phyloP scores from a whole-genome alignment of 2,113 vertebrate species.

The Centropus unirufus region DNA sequence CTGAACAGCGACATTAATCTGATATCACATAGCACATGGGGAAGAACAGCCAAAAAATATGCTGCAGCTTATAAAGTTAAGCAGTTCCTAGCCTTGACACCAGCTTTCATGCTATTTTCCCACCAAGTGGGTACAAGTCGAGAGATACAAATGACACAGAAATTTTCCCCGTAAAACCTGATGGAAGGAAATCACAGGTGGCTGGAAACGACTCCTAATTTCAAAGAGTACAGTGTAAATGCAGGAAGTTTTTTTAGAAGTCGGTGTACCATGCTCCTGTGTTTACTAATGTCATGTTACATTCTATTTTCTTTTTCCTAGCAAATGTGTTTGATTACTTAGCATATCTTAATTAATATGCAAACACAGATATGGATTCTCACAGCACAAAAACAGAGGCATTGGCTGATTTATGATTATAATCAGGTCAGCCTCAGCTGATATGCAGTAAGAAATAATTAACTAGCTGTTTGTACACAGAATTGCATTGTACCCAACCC shows the following conservation, averaged over 20 bases:
- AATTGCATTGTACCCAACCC: background rate
- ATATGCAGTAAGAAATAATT: slow-evolving; percentile 66
- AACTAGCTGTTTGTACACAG: slow-evolving; percentile 42
- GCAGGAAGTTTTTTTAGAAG: background rate
- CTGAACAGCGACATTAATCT: slow-evolving; percentile 64
- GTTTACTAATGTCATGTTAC: background rate
- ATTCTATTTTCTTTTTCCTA: slow-evolving; percentile 1
- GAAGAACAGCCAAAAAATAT: slow-evolving; percentile 37
- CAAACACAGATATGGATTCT: slow-evolving; percentile 27
- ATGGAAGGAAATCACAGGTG: background rate
- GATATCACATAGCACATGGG: slow-evolving; percentile 12
- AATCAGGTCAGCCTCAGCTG: slow-evolving; percentile 65
- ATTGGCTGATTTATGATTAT: slow-evolving; percentile 68
- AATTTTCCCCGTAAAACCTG: background rate
- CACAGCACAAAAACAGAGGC: slow-evolving; percentile 26
- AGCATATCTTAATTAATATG: slow-evolving; percentile 51
- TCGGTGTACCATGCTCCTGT: background rate
- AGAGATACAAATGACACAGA: slow-evolving; percentile 1
- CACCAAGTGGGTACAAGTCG: background rate
- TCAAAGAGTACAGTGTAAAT: background rate
- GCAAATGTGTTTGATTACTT: slow-evolving; percentile 31
- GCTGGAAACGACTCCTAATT: background rate
- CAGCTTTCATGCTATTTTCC: slow-evolving; percentile 25
- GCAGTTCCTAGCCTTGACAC: slow-evolving; percentile 25
- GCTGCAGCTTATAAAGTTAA: background rate